These are phyloP conservation scores for Oegoconia quadripuncta DNA, from an alignment of 2,888 invertebrate species.

Conservation along the genomic window DNA sequence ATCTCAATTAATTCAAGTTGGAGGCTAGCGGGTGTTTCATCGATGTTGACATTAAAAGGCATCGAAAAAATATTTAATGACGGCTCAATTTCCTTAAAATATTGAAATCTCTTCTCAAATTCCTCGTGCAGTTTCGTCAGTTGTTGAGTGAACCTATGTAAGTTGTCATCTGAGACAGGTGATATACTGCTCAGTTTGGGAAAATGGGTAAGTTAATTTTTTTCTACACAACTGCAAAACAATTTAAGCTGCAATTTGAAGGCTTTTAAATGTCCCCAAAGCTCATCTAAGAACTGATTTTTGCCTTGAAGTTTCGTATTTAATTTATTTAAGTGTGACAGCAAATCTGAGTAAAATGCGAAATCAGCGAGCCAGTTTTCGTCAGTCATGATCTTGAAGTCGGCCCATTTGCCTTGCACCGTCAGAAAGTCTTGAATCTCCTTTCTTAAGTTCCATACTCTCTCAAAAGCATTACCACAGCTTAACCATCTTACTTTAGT, in stretches of 20 bases:
- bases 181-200: conserved; percentile 1
- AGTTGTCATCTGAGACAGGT: not conserved
- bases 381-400: no score
- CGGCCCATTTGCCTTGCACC: no score
- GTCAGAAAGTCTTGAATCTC: no score
- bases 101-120: not conserved
- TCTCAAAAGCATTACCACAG: no score
- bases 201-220: not conserved
- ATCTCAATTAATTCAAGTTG: conserved; percentile 18
- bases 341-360: no score
- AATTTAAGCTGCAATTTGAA: conserved; percentile 4
- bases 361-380: no score
- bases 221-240: not conserved
- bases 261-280: no score
- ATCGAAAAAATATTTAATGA: conserved; percentile 5
- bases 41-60: conserved; percentile 15
- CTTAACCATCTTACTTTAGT: no score
- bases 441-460: no score
- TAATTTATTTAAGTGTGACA: no score
- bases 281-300: no score
- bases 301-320: no score
- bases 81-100: not conserved
- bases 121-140: conserved; percentile 3
- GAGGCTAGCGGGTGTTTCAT: conserved; percentile 14
- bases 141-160: conserved; percentile 1